Base-by-base conservation (phyloP, 2,113 vertebrate genomes). In the Theristicus caerulescens region DNA sequence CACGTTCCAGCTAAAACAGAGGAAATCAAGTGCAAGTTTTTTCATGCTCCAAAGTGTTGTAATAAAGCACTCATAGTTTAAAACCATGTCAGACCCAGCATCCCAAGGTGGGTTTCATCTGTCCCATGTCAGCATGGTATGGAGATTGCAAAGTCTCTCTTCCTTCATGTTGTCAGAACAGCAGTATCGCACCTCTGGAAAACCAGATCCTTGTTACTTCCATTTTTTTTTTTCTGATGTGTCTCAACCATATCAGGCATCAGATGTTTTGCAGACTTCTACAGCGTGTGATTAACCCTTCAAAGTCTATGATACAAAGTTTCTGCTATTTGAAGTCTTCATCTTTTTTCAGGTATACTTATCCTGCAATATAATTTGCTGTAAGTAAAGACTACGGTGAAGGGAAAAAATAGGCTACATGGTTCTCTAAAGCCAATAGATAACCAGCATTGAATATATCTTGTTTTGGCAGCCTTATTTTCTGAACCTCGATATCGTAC, bases 391-490 rank as follows among this genome's bases (percentile, higher is more conserved):
- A 44, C 44, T 47, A 27, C 29, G 10, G 7, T 51, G 20, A 92
- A 82, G 26, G 46, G 21, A 24, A 27, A 54, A 79, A 84, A 40
- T 3, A 72, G 47, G 16, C 38, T 40, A 1, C 2, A 0, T 61
- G 31, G 3, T 55, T 84, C 38, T 84, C 44, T 80, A 36, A 91
- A 87, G 69, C 24, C 22, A 13, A 9, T 36, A 65, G 40, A 59
- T 88, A 51, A 70, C 34, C 32, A 59, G 38, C 52, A 22, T 58
- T 54, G 29, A 86, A 32, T 62, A 8, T 15, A 4, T 46, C 46
- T 82, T 42, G 36, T 73, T 94, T 88, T 74, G 87, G 44, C 64
- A 73, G 40, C 11, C 9, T 66, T 92, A 26, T 82, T 90, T 90
- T 83, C 55, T 94, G 71, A 83, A 54, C 18, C 25, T 67, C 1